Evolutionary conservation across 1,140 invertebrate species (phyloP).

Genomic region (Piezodorus guildinii): DNA sequence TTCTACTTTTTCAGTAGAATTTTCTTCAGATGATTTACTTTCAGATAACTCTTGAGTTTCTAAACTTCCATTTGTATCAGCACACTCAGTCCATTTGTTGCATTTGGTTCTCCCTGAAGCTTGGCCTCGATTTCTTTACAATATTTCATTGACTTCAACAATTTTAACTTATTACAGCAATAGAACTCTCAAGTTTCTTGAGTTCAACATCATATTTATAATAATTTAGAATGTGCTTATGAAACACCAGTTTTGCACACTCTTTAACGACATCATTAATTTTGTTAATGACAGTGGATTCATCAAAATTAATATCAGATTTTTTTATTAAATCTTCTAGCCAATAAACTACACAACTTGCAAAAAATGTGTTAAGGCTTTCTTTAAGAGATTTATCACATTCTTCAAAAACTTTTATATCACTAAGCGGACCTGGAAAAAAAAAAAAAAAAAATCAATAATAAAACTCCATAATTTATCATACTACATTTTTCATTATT

Average conservation of each 20-base stretch:
- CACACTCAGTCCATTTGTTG: neutral
- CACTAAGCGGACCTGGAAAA: conserved; percentile 1
- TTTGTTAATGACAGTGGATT: neutral
- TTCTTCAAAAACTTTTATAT: neutral
- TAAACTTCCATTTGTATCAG: neutral
- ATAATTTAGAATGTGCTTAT: conserved; percentile 15
- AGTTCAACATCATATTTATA: conserved; percentile 18
- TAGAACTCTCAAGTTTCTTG: conserved; percentile 16
- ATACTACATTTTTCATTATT: too few species aligned
- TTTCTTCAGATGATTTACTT: neutral
- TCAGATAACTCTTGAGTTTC: neutral
- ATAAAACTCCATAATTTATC: too few species aligned
- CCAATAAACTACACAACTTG: conserved; percentile 15
- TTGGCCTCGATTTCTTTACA: conserved; percentile 18
- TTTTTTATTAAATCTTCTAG: conserved; percentile 9
- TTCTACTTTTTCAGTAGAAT: conserved; percentile 1
- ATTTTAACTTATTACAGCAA: conserved; percentile 16
- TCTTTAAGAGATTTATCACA: conserved; percentile 1
- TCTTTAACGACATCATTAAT: conserved; percentile 11
- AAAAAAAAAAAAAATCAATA: neutral
- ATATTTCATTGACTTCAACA: conserved; percentile 16
- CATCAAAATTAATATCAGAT: neutral
- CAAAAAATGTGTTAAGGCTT: conserved; percentile 14
- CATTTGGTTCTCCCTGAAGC: conserved; percentile 1
- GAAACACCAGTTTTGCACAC: conserved; percentile 10